phyloP scores from a whole-genome alignment of 2,888 invertebrate genomes.

The Aquatica leii region DNA sequence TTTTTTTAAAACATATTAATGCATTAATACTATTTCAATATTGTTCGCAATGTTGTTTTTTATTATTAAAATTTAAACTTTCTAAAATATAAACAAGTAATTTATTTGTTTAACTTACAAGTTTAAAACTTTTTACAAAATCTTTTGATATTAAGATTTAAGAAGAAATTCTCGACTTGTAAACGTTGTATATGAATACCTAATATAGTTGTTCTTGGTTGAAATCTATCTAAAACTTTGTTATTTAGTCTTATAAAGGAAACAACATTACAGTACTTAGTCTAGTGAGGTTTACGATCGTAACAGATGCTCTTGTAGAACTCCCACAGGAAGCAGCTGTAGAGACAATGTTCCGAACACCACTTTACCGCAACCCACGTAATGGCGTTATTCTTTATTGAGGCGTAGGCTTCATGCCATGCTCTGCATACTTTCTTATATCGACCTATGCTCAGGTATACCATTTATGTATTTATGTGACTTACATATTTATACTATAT shows the following conservation, averaged over 20 bases:
- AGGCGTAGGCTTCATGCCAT: constrained; percentile 32
- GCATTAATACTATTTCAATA: no score
- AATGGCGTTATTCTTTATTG: constrained; percentile 44
- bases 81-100: no score
- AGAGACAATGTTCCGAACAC: constrained; percentile 35
- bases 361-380: constrained; percentile 39
- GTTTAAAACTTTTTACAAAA: background rate
- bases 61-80: no score
- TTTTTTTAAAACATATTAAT: no score
- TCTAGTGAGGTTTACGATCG: constrained; percentile 43
- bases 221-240: constrained; percentile 24
- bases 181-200: background rate
- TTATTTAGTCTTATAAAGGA: constrained; percentile 30
- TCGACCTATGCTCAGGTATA: constrained; percentile 45
- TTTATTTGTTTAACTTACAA: no score
- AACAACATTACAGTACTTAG: constrained; percentile 33
- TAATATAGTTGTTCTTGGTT: constrained; percentile 9
- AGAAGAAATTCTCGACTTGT: background rate
- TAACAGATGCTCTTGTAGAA: constrained; percentile 44
- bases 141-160: background rate
- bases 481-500: constrained; percentile 15
- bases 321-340: constrained; percentile 40
- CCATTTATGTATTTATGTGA: constrained; percentile 25
- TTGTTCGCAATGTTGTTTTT: no score
- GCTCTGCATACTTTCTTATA: constrained; percentile 27